Evolutionary conservation across 1,140 invertebrate species (phyloP).

Genomic region (Drosophila bipectinata): DNA sequence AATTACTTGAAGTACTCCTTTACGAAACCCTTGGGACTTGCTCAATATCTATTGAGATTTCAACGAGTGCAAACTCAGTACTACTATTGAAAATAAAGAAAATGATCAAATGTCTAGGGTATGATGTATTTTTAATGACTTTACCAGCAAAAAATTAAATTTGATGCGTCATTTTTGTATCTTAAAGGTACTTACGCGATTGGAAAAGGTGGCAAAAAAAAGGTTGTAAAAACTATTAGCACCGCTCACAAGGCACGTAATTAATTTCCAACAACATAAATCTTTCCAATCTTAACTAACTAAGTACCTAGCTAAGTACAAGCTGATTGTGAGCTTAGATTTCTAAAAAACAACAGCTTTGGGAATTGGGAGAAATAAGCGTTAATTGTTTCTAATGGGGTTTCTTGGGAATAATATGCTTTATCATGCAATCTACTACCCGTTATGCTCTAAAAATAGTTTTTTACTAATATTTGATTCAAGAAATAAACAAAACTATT

Average conservation of each 20-base stretch:
- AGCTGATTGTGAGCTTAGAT: neutral
- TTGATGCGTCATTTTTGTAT: slow-evolving; percentile 59
- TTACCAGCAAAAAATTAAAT: slow-evolving; percentile 19
- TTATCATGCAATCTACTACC: no score
- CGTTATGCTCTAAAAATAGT: neutral
- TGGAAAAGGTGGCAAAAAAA: neutral
- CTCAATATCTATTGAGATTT: slow-evolving; percentile 25
- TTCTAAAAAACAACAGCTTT: neutral
- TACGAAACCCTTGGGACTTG: slow-evolving; percentile 22
- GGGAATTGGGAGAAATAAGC: no score
- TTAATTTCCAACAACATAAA: slow-evolving; percentile 15
- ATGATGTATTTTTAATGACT: slow-evolving; percentile 51
- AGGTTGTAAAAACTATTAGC: slow-evolving; percentile 23
- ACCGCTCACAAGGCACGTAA: slow-evolving; percentile 2
- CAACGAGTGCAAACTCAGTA: slow-evolving; percentile 37
- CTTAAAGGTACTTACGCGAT: slow-evolving; percentile 1
- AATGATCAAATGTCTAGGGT: slow-evolving; percentile 15
- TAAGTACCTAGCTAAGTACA: no score
- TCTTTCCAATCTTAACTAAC: neutral
- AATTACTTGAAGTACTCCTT: slow-evolving; percentile 35
- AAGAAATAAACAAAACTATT: neutral
- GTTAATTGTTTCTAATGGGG: no score
- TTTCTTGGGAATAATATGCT: neutral
- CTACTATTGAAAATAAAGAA: slow-evolving; percentile 20
- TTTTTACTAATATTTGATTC: neutral